Conservation (phyloP, 1,140 invertebrate genomes). For the Zaprionus tsacasi region DNA sequence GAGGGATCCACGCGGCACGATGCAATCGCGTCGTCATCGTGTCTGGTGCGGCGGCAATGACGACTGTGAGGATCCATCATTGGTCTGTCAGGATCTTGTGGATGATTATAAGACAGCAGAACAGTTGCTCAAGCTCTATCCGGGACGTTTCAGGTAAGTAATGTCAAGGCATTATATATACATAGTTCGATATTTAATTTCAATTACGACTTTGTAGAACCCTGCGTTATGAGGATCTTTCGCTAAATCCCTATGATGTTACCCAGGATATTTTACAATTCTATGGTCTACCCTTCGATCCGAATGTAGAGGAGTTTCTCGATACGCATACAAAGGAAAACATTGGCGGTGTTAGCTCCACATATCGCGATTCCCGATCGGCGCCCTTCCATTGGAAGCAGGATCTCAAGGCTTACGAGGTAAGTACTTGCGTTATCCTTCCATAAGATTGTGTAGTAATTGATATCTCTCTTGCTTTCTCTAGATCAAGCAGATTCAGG, state of each 20-base stretch:
- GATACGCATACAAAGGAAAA: conserved; percentile 92
- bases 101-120: conserved; percentile 92
- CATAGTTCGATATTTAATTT: not conserved
- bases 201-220: conserved; percentile 86
- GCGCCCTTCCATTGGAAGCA: conserved; percentile 94
- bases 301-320: conserved; percentile 89
- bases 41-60: conserved; percentile 93
- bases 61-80: conserved; percentile 91
- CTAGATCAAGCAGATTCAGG: conserved; percentile 85
- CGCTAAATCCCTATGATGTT: conserved; percentile 89
- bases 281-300: conserved; percentile 90
- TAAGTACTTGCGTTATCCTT: conserved; percentile 58
- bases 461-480: not conserved
- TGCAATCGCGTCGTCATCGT: conserved; percentile 93
- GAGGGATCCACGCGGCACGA: conserved; percentile 93
- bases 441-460: not conserved
- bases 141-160: conserved; percentile 89
- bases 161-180: not conserved
- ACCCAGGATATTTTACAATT: conserved; percentile 90
- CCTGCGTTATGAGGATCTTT: conserved; percentile 93
- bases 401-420: conserved; percentile 89
- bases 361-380: conserved; percentile 91
- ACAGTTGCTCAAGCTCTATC: conserved; percentile 88
- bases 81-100: conserved; percentile 92
- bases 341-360: conserved; percentile 92